These are phyloP conservation scores for Melanotaenia parkinsoni DNA, from an alignment of 2,797 vertebrate species.

Conservation along the genomic window DNA sequence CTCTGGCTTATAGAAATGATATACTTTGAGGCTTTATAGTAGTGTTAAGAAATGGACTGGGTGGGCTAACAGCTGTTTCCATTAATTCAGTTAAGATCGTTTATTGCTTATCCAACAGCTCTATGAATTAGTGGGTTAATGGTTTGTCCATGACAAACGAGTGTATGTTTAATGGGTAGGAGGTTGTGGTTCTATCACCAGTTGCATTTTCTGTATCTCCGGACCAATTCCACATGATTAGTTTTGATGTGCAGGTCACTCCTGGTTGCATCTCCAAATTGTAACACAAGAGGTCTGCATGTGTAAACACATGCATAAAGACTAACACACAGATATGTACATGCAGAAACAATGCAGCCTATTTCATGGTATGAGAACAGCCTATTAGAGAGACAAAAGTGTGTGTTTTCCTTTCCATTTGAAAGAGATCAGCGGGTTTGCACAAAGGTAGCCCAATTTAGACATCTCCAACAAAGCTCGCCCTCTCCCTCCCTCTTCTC, in stretches of 20 bases:
- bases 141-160: conserved; percentile 8
- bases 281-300: conserved; percentile 19
- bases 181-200: conserved; percentile 4
- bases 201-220: conserved; percentile 12
- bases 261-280: conserved; percentile 11
- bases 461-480: conserved; percentile 73
- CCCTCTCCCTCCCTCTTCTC: conserved; percentile 54
- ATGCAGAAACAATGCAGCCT: conserved; percentile 24
- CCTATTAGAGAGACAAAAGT: conserved; percentile 66
- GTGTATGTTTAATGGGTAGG: not conserved
- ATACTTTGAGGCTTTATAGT: not conserved
- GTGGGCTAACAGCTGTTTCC: not conserved
- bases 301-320: conserved; percentile 5
- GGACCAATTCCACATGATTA: conserved; percentile 36
- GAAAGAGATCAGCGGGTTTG: conserved; percentile 68
- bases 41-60: not conserved
- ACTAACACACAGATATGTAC: conserved; percentile 7
- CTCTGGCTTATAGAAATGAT: not conserved
- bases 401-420: conserved; percentile 57
- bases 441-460: conserved; percentile 74
- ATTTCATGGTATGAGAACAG: conserved; percentile 51
- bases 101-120: conserved; percentile 14
- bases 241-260: conserved; percentile 44
- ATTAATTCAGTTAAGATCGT: not conserved
- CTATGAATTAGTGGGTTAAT: conserved; percentile 4